A percentile compares a stretch with the other conserved stretches of the same genome.
These are phyloP conservation scores for Callospermophilus lateralis DNA, from an alignment of 2,113 vertebrate genomes.

Conservation along the genomic window DNA sequence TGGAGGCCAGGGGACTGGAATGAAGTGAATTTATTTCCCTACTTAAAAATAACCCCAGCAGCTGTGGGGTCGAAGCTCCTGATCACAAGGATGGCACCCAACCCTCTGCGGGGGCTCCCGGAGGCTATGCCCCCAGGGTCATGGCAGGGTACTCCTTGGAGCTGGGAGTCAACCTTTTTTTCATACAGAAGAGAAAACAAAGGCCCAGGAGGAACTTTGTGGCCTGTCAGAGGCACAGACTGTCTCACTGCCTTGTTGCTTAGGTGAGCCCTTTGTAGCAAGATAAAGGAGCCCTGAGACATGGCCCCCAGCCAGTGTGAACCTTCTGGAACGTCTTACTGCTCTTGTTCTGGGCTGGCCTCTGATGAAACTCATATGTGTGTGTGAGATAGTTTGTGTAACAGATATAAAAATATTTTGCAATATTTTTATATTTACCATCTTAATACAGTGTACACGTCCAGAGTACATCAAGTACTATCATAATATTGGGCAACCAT, in stretches of 20 bases:
- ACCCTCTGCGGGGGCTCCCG: slow-evolving; percentile 39
- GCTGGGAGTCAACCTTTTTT: not conserved
- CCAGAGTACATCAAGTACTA: not conserved
- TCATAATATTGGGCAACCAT: not conserved
- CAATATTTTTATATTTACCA: not conserved
- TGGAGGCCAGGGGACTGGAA: slow-evolving; percentile 22
- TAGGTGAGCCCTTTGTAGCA: not conserved
- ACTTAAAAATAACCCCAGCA: slow-evolving; percentile 84
- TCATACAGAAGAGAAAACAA: not conserved
- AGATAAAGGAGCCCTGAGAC: too few species aligned
- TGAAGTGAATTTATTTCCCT: slow-evolving; percentile 75
- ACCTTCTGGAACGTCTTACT: not conserved
- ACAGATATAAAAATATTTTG: not conserved
- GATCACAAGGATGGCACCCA: not conserved
- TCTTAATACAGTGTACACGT: not conserved
- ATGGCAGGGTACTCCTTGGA: not conserved
- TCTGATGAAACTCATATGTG: not conserved
- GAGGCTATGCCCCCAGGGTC: not conserved
- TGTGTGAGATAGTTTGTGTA: not conserved
- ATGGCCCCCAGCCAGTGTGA: not conserved
- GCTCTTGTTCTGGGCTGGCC: not conserved
- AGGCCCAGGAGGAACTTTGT: not conserved
- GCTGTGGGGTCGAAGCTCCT: slow-evolving; percentile 78
- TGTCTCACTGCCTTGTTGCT: not conserved
- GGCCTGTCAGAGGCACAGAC: not conserved